A percentile compares a stretch with the other conserved stretches of the same genome.
phyloP scores from a whole-genome alignment of 2,113 vertebrate genomes.

The Pipa parva region DNA sequence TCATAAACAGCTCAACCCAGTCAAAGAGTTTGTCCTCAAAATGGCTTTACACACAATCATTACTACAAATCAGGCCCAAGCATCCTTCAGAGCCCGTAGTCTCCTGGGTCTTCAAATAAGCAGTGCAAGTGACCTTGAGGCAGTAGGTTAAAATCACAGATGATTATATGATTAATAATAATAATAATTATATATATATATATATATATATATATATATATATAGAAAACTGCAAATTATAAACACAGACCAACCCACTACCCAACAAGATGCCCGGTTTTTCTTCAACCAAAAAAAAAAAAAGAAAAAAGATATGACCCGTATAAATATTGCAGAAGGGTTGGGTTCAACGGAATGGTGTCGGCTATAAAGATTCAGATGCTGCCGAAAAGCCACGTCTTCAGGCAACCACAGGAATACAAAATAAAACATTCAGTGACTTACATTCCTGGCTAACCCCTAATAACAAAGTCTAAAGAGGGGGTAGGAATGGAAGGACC shows the following conservation, averaged over 20 bases:
- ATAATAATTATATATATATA: background rate
- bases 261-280: background rate
- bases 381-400: conserved; percentile 9
- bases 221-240: too few relatives aligned
- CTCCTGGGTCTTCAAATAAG: background rate
- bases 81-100: background rate
- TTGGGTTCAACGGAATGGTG: conserved; percentile 23
- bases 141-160: background rate
- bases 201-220: background rate
- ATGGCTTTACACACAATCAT: background rate
- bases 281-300: background rate
- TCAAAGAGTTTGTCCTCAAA: too few relatives aligned
- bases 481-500: conserved; percentile 6
- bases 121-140: background rate
- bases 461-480: conserved; percentile 23
- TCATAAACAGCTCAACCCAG: too few relatives aligned
- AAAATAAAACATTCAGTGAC: conserved; percentile 17
- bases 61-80: background rate
- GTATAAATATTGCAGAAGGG: conserved; percentile 13
- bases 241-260: background rate
- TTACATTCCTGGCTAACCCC: conserved; percentile 16
- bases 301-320: conserved; percentile 20
- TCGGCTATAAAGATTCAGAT: conserved; percentile 16
- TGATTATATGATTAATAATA: background rate
- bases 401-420: conserved; percentile 20